Evolutionary conservation across 2,113 vertebrate species (phyloP).

Genomic region (Erythrocebus patas): DNA sequence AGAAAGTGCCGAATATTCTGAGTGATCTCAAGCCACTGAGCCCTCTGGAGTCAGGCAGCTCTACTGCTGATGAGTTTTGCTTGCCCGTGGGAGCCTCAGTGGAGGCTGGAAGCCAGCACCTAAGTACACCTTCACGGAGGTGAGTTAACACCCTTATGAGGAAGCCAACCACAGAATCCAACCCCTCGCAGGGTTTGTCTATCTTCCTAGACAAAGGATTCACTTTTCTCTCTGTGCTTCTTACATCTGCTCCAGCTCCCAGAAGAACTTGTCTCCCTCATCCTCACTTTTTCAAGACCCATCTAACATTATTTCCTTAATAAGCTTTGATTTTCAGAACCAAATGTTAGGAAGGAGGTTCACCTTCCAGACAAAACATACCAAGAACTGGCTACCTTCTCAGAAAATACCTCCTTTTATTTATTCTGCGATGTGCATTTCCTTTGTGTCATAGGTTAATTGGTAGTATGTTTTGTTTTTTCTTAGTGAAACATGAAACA

Average conservation of each 20-base stretch:
- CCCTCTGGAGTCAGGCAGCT: background rate
- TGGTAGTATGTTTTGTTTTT: background rate
- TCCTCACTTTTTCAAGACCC: background rate
- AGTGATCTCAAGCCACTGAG: background rate
- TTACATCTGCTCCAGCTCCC: background rate
- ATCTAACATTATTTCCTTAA: background rate
- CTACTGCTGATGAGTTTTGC: background rate
- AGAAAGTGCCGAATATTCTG: background rate
- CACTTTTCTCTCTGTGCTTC: background rate
- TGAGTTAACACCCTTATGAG: background rate
- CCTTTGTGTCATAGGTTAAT: background rate
- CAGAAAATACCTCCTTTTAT: background rate
- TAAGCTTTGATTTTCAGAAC: background rate
- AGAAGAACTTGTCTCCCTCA: background rate
- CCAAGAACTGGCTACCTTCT: background rate
- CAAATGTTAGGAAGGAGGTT: background rate
- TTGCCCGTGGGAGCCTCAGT: background rate
- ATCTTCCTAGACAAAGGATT: background rate
- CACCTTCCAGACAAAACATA: background rate
- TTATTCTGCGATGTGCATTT: background rate
- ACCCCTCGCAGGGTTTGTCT: background rate
- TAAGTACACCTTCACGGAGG: background rate
- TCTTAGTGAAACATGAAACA: background rate
- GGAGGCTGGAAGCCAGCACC: background rate
- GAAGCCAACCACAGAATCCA: background rate